Evolutionary conservation across 2,113 vertebrate genomes (phyloP).

Genomic region (Sinosuthora webbiana): DNA sequence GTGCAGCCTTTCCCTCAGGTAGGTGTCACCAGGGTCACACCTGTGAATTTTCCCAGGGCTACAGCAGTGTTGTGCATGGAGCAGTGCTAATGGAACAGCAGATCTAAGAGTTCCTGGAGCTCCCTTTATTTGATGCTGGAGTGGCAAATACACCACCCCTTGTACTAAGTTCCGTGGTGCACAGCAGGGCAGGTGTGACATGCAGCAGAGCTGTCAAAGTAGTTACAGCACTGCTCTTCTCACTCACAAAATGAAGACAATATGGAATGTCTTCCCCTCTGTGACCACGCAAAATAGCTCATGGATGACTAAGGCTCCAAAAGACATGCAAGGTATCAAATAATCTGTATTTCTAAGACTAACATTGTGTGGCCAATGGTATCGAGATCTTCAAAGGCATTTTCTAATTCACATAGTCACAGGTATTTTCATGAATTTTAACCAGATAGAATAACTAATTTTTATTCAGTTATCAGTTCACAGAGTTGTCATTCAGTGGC

Average conservation of each 20-base stretch:
- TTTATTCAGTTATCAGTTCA: neutral
- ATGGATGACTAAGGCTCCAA: neutral
- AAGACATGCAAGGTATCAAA: neutral
- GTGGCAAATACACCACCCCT: fast-evolving
- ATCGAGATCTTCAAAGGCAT: neutral
- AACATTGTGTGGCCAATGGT: neutral
- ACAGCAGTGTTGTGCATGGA: neutral
- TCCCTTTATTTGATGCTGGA: neutral
- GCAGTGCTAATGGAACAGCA: neutral
- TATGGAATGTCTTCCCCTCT: neutral
- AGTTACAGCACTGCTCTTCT: neutral
- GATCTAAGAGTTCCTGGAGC: neutral
- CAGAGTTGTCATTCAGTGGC: neutral
- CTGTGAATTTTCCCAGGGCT: neutral
- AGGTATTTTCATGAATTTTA: neutral
- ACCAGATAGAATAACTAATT: neutral
- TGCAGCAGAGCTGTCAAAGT: neutral
- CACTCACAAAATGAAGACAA: neutral
- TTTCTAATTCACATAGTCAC: neutral
- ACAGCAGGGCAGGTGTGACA: neutral
- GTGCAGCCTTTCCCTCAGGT: neutral
- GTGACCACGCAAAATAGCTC: neutral
- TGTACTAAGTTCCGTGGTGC: neutral
- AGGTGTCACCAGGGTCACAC: neutral
- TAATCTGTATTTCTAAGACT: neutral